Evolutionary conservation across 1,140 invertebrate genomes (phyloP), one percentile per base, ranked within the genome.

Genomic region (Neotoxoptera formosana): DNA sequence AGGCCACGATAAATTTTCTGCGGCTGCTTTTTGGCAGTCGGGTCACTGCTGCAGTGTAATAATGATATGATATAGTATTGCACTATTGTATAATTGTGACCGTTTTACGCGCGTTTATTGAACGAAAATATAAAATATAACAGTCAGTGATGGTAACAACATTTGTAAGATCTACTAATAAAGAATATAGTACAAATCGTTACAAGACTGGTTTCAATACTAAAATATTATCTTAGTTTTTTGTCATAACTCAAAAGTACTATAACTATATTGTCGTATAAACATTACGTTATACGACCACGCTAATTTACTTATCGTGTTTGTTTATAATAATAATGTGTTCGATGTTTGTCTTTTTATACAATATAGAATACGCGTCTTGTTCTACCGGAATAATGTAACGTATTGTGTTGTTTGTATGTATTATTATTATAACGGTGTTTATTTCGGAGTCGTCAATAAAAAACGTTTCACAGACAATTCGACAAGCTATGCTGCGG

Each of bases 121-220:
- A 51, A 17, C 48, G 17, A 14, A 41, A 41, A 51, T 67, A 11
- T 14, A 30, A 67, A 67, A 67, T 11, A n/a, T 14, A 25, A n/a
- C 9, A 14, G 30, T 76, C 60, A 11, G 8, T 17, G 60, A n/a
- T 76, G 30, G 60, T 76, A 76, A 76, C 60, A 76, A 76, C 60
- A 76, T 76, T 76, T 76, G 60, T 76, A 76, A 76, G 7, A 76
- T 76, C 60, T 76, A 76, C 30, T 0, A n/a, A 76, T 25, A 76
- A 76, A n/a, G 14, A 76, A 76, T 76, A 76, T 76, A 76, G 60
- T 76, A 76, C 60, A 76, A 76, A 76, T 76, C 17, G 60, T 76
- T 76, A 76, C 60, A 67, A 67, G n/a, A 67, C 1, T n/a, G n/a
- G n/a, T 67, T 60, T 67, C 0, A 67, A n/a, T 67, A 17, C n/a